These are phyloP conservation scores for Patiria miniata DNA, from an alignment of 35 echinoderm and acorn worm species.

Conservation along the genomic window DNA sequence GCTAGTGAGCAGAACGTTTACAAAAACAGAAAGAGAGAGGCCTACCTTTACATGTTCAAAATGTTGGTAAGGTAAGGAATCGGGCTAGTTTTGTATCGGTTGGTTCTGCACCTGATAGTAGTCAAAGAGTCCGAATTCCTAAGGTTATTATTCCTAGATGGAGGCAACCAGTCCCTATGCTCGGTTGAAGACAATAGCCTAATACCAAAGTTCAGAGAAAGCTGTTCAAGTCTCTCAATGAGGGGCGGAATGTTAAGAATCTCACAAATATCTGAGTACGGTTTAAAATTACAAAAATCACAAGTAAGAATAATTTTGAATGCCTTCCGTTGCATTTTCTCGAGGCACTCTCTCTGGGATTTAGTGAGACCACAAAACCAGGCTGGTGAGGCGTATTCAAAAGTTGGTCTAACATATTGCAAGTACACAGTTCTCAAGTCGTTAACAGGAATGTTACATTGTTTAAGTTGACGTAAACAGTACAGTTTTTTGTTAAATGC, in stretches of 20 bases:
- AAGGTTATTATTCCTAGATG: neutral
- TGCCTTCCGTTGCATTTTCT: neutral
- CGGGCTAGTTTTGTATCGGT: slow-evolving; percentile 27
- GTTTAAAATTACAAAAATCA: neutral
- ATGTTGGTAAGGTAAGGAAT: slow-evolving; percentile 26
- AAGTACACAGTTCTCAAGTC: neutral
- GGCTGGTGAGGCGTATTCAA: neutral
- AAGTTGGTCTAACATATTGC: neutral
- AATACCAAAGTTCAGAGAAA: neutral
- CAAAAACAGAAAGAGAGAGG: too few relatives aligned
- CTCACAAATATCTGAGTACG: neutral
- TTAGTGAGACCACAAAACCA: neutral
- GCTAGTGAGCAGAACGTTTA: too few relatives aligned
- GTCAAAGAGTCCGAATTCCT: neutral
- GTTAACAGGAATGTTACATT: neutral
- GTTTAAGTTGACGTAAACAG: neutral
- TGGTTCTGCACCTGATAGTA: slow-evolving; percentile 3
- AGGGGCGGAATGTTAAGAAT: neutral
- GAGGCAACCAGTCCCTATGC: neutral
- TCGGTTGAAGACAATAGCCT: neutral
- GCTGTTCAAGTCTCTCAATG: neutral
- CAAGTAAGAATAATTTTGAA: neutral
- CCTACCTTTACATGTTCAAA: too few relatives aligned
- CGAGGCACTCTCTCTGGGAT: neutral
- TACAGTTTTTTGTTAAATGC: neutral